A percentile compares a stretch with the other conserved stretches of the same genome.
Conservation (phyloP, 2,113 vertebrate genomes). For the Pseudorectes ferrugineus region DNA sequence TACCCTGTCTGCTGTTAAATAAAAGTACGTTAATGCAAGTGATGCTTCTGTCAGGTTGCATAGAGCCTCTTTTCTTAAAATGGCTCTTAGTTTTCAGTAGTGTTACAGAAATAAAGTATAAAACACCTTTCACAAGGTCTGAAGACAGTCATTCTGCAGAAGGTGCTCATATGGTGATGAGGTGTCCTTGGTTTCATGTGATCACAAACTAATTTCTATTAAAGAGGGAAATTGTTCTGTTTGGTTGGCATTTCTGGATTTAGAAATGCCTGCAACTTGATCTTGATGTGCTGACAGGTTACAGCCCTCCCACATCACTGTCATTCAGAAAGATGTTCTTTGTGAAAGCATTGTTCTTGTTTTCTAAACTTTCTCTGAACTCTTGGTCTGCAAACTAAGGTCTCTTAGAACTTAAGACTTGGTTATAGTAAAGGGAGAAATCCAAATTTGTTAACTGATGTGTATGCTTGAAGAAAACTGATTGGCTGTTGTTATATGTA, state of each 20-base stretch:
- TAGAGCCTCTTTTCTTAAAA: background rate
- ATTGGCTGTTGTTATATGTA: slow-evolving; percentile 82
- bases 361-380: background rate
- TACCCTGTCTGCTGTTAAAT: slow-evolving; percentile 26
- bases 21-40: slow-evolving; percentile 16
- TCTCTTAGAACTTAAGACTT: slow-evolving; percentile 8
- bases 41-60: slow-evolving; percentile 36
- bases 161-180: background rate
- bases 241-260: background rate
- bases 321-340: background rate
- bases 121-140: background rate
- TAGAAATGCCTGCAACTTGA: background rate
- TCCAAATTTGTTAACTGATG: slow-evolving; percentile 70
- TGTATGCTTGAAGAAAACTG: slow-evolving; percentile 80
- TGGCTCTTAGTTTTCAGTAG: slow-evolving; percentile 40
- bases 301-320: background rate
- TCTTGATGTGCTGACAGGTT: background rate
- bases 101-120: slow-evolving; percentile 5
- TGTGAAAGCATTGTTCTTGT: background rate
- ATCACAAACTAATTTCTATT: background rate
- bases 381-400: background rate
- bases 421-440: slow-evolving; percentile 68
- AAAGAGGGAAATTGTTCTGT: background rate
- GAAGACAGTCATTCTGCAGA: background rate
- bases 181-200: background rate